Evolutionary conservation across 2,113 vertebrate species (phyloP), one percentile per base, ranked within the genome.

Genomic region (Eleginops maclovinus): DNA sequence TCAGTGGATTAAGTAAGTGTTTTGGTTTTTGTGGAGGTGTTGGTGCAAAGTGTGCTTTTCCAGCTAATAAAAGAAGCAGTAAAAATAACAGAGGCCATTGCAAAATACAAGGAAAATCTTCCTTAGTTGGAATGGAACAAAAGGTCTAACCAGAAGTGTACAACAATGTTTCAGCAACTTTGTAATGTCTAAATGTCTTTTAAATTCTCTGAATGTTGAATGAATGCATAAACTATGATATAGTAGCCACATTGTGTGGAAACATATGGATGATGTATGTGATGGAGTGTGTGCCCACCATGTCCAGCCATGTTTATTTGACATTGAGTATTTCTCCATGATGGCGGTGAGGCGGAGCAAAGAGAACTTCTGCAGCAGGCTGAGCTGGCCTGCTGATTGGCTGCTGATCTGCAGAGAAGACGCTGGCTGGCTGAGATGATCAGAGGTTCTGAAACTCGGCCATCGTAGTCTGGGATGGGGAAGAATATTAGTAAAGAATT

Each of bases 321-420:
- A 97, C 96, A 98, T 94, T 10, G 97, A 98, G 88, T 97, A 96
- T 82, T 96, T 98, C 90, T 99, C 98, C 98, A 99, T 98, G 93
- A 98, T 96, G 90, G 97, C 97, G 0, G 98, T 99, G 81, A 99
- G 96, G 40, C 96, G 96, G 19, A 99, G 96, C 78, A 99, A 87
- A 0, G 98, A 98, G 93, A 99, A 97, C 82, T 97, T 98, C 64
- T 98, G 98, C 81, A 99, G 94, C 68, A 99, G 93, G 72, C 96
- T 97, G 84, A 99, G 96, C 68, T 99, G 97, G 61, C 95, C 93
- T 5, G 97, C 97, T 19, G 97, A 97, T 87, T 99, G 98, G 93
- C 90, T 96, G 67, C 95, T 96, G 92, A 98, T 97, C 87, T 96
- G 96, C 68, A 96, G 94, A 0, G 95, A 96, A 3, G 95, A 94